Evolutionary conservation across 2,797 vertebrate genomes (phyloP), one percentile per base, ranked within the genome.

Genomic region (Buphagus erythrorhynchus): DNA sequence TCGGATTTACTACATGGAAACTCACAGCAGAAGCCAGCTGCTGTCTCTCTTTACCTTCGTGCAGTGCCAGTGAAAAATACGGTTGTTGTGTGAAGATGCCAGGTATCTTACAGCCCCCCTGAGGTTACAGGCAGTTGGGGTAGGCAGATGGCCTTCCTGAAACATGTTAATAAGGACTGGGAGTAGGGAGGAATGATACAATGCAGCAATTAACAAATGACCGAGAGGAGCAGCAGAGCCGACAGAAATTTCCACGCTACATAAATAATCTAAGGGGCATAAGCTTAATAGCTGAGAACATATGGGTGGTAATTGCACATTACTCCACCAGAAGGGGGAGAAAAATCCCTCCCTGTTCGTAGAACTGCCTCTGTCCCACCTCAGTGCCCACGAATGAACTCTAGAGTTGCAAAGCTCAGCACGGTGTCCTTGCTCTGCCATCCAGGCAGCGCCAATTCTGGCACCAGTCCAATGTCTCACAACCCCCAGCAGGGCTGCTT

Each of bases 61-160:
- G 21, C 49, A 38, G 20, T 4, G 19, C 49, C 38, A 66, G 28
- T 54, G 80, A 72, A 71, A 90, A 90, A 22, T 58, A 68, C 63
- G 69, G 73, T 3, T 86, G n/a, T 68, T 88, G 42, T 84, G 54
- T 42, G 62, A 81, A 48, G 61, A 75, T 54, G n/a, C 43, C 45
- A 18, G 1, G 0, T 10, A 40, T 13, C 40, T 86, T 54, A 74
- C 0, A 57, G 80, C 38, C 35, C 68, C 74, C 83, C 66, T 35
- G 92, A 84, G 72, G 54, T 45, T 90, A 65, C 29, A 43, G 51
- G 38, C 63, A 77, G 58, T 78, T 86, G 62, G 28, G 24, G n/a
- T 45, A 59, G 73, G 62, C 96, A 97, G 94, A 93, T 81, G 73
- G 88, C 29, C 49, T 48, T 68, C 58, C 38, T 71, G 65, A 88